Percentiles rank a stretch among this genome's conserved stretches.
Conservation (phyloP, 1,140 invertebrate genomes). For the Neotoxoptera formosana region DNA sequence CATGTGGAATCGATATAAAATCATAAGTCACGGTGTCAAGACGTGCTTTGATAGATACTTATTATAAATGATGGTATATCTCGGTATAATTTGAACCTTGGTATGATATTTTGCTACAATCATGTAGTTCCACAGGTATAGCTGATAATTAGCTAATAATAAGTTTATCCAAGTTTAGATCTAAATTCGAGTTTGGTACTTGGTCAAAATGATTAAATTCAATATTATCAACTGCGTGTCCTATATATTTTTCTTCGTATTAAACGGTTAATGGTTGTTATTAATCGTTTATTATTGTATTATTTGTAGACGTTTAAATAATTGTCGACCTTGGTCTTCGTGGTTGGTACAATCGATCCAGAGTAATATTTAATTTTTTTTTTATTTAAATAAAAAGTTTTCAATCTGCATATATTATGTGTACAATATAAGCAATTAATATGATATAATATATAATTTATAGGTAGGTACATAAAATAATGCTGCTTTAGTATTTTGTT, state of each 20-base stretch:
- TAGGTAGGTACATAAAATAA: background rate
- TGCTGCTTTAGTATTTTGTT: background rate
- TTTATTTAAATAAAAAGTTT: too few species aligned
- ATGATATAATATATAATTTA: background rate
- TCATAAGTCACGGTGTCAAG: too few species aligned
- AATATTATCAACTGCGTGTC: background rate
- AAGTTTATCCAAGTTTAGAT: too few species aligned
- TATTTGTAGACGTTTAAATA: background rate
- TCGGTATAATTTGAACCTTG: too few species aligned
- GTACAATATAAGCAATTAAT: too few species aligned
- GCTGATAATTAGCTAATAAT: too few species aligned
- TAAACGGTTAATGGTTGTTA: background rate
- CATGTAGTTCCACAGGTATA: too few species aligned
- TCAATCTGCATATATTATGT: too few species aligned
- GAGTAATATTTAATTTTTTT: background rate
- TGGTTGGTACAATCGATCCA: background rate
- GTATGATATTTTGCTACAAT: too few species aligned
- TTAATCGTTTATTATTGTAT: background rate
- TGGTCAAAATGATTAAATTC: background rate
- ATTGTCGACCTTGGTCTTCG: background rate
- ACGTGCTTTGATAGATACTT: too few species aligned
- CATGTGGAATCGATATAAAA: too few species aligned
- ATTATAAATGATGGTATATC: too few species aligned
- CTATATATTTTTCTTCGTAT: background rate
- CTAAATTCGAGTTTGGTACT: background rate